phyloP scores from a whole-genome alignment of 1,140 invertebrate species.

The Magallana angulata region DNA sequence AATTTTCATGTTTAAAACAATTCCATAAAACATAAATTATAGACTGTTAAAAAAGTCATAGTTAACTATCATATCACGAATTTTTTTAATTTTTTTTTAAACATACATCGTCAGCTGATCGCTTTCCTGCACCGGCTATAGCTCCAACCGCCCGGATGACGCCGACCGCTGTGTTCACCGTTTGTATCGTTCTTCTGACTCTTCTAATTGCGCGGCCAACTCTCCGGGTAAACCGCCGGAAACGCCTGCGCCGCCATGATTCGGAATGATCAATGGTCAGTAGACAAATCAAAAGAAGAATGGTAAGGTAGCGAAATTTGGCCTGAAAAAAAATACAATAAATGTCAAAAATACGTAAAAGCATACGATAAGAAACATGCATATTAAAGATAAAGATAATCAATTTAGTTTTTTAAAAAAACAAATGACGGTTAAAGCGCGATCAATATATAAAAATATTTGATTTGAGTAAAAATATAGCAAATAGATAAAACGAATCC shows the following conservation, averaged over 20 bases:
- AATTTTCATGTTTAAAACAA: no score
- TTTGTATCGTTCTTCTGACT: neutral
- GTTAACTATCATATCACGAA: no score
- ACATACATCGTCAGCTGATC: conserved; percentile 3
- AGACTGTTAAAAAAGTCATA: no score
- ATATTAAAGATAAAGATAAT: no score
- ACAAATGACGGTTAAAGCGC: no score
- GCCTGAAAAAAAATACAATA: neutral
- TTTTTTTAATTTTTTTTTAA: neutral
- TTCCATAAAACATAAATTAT: no score
- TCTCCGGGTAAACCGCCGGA: neutral
- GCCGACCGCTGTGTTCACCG: neutral
- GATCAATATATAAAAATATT: no score
- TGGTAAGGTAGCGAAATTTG: neutral
- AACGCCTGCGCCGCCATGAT: neutral
- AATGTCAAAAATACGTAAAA: no score
- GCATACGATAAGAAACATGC: no score
- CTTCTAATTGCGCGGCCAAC: neutral
- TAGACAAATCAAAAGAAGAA: neutral
- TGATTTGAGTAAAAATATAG: no score
- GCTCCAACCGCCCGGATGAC: neutral
- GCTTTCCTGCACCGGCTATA: neutral
- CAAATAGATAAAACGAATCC: no score
- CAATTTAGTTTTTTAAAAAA: no score
- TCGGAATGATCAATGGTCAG: conserved; percentile 7